These are phyloP conservation scores for Melipona beecheii DNA, from an alignment of 2,888 invertebrate genomes.

Conservation along the genomic window DNA sequence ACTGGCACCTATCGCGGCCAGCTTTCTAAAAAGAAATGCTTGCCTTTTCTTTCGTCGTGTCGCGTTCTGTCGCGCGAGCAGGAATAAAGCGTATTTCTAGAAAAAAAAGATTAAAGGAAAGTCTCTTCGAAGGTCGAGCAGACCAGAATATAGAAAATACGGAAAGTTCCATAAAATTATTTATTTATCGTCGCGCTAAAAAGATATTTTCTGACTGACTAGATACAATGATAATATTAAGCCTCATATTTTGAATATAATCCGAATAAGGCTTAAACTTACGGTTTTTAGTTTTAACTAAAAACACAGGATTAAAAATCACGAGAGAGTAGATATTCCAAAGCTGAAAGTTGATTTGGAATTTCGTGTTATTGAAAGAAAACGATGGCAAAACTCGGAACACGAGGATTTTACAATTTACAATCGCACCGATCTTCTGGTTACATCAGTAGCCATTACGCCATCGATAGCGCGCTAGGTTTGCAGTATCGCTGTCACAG, in stretches of 20 bases:
- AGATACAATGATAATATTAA: no score
- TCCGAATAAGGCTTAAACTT: no score
- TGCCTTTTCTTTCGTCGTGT: neutral
- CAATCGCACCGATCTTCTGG: constrained; percentile 39
- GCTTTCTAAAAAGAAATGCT: constrained; percentile 23
- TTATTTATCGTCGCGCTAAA: no score
- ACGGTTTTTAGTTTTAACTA: no score
- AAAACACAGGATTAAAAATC: neutral
- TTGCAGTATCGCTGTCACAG: constrained; percentile 63
- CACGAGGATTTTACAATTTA: constrained; percentile 29
- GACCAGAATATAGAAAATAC: no score
- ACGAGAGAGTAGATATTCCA: neutral
- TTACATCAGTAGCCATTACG: constrained; percentile 56
- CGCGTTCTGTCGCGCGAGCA: neutral
- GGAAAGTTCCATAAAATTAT: no score
- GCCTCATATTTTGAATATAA: no score
- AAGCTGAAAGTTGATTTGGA: neutral
- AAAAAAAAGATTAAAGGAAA: no score
- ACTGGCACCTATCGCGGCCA: neutral
- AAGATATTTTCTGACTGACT: no score
- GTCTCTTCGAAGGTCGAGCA: no score
- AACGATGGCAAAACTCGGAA: neutral
- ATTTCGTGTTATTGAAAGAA: neutral
- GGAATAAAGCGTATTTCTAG: no score
- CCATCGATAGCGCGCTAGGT: constrained; percentile 48